phyloP scores from a whole-genome alignment of 2,113 vertebrate genomes.

The Lonchura striata region DNA sequence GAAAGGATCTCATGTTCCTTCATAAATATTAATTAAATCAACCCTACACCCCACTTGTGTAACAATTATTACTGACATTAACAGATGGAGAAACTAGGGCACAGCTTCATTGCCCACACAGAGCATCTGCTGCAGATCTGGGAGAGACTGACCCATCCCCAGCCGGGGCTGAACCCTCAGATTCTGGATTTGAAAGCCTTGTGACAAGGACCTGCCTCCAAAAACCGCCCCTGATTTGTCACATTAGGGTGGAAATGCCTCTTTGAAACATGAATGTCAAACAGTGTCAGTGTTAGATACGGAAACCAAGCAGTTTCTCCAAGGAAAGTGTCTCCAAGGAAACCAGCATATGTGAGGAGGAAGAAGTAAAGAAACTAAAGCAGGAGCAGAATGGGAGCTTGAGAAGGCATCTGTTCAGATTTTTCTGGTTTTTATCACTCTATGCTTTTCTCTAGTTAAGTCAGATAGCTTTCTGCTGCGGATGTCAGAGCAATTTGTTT shows the following conservation, averaged over 20 bases:
- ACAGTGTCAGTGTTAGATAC: neutral
- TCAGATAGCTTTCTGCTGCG: neutral
- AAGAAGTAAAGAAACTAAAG: neutral
- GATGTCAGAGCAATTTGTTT: neutral
- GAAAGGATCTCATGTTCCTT: neutral
- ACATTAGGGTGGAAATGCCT: neutral
- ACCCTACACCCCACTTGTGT: neutral
- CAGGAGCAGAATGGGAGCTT: neutral
- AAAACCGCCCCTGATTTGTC: neutral
- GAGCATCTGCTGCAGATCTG: slow-evolving; percentile 11
- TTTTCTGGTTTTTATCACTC: neutral
- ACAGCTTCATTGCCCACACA: slow-evolving; percentile 6
- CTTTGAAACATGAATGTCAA: neutral
- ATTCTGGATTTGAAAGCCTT: neutral
- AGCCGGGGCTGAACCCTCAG: neutral
- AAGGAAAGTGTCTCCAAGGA: neutral
- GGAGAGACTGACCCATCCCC: neutral
- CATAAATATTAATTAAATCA: slow-evolving; percentile 37
- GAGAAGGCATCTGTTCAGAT: neutral
- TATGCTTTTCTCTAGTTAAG: neutral
- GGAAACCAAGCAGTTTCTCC: neutral
- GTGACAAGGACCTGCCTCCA: neutral
- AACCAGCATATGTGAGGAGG: neutral
- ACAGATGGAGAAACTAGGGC: slow-evolving; percentile 45
- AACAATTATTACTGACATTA: neutral